Conservation (phyloP, 1,140 invertebrate genomes). For the Drosophila aff. region DNA sequence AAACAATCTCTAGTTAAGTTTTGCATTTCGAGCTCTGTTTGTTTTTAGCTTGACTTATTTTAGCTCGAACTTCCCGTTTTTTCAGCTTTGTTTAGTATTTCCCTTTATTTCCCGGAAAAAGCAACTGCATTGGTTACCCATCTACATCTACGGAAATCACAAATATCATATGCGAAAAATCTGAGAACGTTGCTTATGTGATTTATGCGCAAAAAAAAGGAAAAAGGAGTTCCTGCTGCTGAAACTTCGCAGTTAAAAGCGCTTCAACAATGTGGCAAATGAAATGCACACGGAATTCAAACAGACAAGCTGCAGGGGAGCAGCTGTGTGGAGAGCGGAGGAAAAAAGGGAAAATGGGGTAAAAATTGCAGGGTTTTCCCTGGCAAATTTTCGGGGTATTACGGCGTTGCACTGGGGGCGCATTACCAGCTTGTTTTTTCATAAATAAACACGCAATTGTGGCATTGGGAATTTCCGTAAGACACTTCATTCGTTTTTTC, state of each 20-base stretch:
- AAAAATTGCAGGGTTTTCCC: conserved; percentile 3
- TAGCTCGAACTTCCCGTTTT: neutral
- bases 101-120: conserved; percentile 22
- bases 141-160: conserved; percentile 57
- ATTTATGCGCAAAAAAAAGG: conserved; percentile 54
- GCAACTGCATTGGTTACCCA: conserved; percentile 22
- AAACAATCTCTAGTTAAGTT: neutral
- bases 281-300: conserved; percentile 73
- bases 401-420: conserved; percentile 15
- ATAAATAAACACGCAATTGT: conserved; percentile 73
- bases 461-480: conserved; percentile 42
- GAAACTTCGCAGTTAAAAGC: conserved; percentile 46
- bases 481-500: conserved; percentile 10
- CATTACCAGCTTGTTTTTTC: conserved; percentile 44
- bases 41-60: conserved; percentile 28
- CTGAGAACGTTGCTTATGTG: conserved; percentile 76
- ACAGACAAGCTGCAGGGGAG: conserved; percentile 34
- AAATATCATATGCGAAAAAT: conserved; percentile 81
- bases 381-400: conserved; percentile 21
- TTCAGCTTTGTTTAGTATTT: conserved; percentile 10
- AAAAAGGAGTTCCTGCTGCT: neutral
- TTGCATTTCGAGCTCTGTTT: conserved; percentile 4
- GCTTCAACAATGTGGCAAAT: conserved; percentile 70
- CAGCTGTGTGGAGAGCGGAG: neutral
- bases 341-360: neutral